Evolutionary conservation across 2,113 vertebrate genomes (phyloP).

Genomic region (Desmodus rotundus): DNA sequence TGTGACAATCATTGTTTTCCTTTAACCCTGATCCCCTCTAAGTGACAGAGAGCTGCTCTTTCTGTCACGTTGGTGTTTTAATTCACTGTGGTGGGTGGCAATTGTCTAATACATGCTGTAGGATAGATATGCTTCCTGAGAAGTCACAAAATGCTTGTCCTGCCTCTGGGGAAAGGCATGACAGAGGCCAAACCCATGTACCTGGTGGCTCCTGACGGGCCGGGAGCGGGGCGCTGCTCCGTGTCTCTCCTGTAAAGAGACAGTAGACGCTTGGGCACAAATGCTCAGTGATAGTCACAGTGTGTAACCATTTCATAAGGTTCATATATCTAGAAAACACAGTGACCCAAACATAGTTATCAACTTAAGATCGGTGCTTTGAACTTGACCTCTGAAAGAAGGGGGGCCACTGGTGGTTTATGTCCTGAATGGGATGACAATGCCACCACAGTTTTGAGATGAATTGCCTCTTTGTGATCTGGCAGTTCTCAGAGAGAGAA

Average conservation of each 20-base stretch:
- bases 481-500: neutral
- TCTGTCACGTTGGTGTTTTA: neutral
- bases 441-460: neutral
- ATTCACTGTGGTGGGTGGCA: fast-evolving
- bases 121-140: neutral
- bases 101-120: fast-evolving
- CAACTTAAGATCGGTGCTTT: neutral
- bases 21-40: neutral
- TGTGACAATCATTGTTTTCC: neutral
- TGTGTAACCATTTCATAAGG: fast-evolving
- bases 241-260: neutral
- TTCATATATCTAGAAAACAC: neutral
- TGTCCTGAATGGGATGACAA: neutral
- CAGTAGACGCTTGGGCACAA: fast-evolving
- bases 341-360: neutral
- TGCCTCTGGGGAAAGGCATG: neutral
- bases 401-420: neutral
- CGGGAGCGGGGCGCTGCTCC: fast-evolving
- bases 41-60: neutral
- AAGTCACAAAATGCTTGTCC: too few species aligned
- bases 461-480: neutral
- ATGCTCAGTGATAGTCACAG: neutral
- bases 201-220: fast-evolving
- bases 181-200: fast-evolving
- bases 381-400: fast-evolving